Evolutionary conservation across 2,113 vertebrate species (phyloP), one percentile per base, ranked within the genome.

Genomic region (Cinclus cinclus): DNA sequence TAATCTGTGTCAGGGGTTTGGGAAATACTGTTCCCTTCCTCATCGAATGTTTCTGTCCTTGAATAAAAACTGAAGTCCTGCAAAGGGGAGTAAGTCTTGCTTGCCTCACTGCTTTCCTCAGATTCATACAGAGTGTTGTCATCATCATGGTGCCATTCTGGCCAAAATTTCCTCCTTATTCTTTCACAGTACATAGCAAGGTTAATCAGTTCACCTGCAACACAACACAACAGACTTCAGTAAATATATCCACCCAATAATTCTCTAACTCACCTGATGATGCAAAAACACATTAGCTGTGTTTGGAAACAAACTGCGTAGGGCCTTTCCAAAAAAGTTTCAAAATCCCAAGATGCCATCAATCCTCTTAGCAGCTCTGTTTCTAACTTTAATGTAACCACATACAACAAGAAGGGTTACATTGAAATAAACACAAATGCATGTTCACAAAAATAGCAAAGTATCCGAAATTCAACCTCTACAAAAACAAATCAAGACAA

Each of bases 141-240:
- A 28, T 98, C 98, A 27, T 99, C 99, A 2, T 98, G 98, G 35
- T 98, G 98, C 99, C 99, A 99, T 94, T 99, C 99, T 0, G 99
- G 99, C 99, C 99, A 99, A 96, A 99, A 99, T 97, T 97, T 98
- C 95, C 99, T 98, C 85, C 99, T 97, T 97, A 99, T 99, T 89
- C 99, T 98, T 97, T 99, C 99, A 58, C 99, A 99, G 97, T 99
- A 99, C 99, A 99, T 99, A 87, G 99, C 99, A 35, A 99, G 98
- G 94, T 99, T 99, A 96, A 99, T 99, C 59, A 99, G 98, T 95
- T 99, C 99, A 86, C 99, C 99, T 99, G 98, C 21, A 75, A 86
- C 15, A 89, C 10, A 94, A 31, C 30, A 11, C 76, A 84, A 89
- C 9, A 87, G 31, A 58, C 16, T 12, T 71, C 23, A 42, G 68